Base-by-base conservation (phyloP, 1,140 invertebrate species). In the Drosophila nasuta region DNA sequence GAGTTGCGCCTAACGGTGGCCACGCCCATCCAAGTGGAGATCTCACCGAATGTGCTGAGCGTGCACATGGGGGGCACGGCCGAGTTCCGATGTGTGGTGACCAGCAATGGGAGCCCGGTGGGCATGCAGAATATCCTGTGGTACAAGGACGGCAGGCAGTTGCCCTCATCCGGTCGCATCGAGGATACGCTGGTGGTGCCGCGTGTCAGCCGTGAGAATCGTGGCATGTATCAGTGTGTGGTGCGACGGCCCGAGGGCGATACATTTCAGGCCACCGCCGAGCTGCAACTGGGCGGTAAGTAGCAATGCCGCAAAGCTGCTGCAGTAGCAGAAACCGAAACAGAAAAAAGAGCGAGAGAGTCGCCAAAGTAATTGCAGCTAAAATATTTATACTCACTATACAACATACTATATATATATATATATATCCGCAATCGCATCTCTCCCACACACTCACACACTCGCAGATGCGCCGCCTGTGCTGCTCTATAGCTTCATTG, bases 201-300 rank as follows among this genome's bases (percentile, higher is more conserved):
- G 65, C 94, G 95, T 68, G 96, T 97, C 63, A 95, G 95, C 79
- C 93, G 96, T 77, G 95, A 96, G 79, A 96, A 96, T 92, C 93
- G 96, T 75, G 97, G 97, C 68, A 97, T 97, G 96, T 97, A 97
- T 92, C 96, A 97, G 85, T 97, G 96, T 90, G 94, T 97, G 72
- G 96, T 96, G 0, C 94, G 95, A 60, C 92, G 95, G 63, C 94
- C 95, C 17, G 96, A 96, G 76, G 95, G 95, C 6, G 96, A 97
- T 78, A 96, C 95, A 1, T 96, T 96, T 13, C 97, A 97, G 91
- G 96, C 96, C 10, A 94, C 96, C 0, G 96, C 96, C 0, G 96
- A 97, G 93, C 93, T 98, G 25, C 94, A 96, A 82, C 93, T 97
- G 38, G 97, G 96, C 90, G 96, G 97, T 97, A 93, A 93, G 93